A percentile compares a stretch with the other conserved stretches of the same genome.
These are phyloP conservation scores for Chironomus tentans DNA, from an alignment of 2,888 invertebrate species.

Conservation along the genomic window DNA sequence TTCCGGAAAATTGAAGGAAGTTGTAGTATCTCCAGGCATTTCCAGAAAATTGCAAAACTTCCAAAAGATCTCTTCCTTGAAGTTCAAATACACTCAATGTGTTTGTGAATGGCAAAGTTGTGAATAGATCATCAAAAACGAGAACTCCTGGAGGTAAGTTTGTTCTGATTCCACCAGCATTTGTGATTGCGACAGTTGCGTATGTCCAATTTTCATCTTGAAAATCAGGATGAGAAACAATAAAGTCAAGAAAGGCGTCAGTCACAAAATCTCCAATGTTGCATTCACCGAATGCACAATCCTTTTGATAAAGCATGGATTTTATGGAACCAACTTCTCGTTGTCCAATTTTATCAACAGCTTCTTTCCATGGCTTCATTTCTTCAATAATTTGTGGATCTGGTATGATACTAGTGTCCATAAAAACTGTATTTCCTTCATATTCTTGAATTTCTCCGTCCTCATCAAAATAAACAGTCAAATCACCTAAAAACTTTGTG, in stretches of 20 bases:
- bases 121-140: constrained; percentile 58
- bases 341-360: constrained; percentile 48
- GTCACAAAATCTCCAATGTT: constrained; percentile 64
- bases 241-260: constrained; percentile 55
- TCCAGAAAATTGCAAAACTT: constrained; percentile 52
- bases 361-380: constrained; percentile 51
- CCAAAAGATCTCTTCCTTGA: constrained; percentile 53
- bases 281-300: constrained; percentile 56
- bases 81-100: constrained; percentile 61
- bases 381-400: constrained; percentile 52
- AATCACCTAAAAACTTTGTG: constrained; percentile 67
- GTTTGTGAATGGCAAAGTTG: constrained; percentile 68
- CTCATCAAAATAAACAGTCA: constrained; percentile 61
- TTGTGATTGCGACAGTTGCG: constrained; percentile 56
- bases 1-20: constrained; percentile 42
- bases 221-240: background rate
- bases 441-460: constrained; percentile 55
- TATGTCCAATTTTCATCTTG: constrained; percentile 51
- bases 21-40: constrained; percentile 30
- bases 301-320: constrained; percentile 47
- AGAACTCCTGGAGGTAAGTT: constrained; percentile 51
- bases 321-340: constrained; percentile 50
- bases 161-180: constrained; percentile 61
- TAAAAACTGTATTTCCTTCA: constrained; percentile 63
- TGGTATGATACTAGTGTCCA: constrained; percentile 52